Evolutionary conservation across 2,113 vertebrate species (phyloP).

Genomic region (Trochalopteron elliotii): DNA sequence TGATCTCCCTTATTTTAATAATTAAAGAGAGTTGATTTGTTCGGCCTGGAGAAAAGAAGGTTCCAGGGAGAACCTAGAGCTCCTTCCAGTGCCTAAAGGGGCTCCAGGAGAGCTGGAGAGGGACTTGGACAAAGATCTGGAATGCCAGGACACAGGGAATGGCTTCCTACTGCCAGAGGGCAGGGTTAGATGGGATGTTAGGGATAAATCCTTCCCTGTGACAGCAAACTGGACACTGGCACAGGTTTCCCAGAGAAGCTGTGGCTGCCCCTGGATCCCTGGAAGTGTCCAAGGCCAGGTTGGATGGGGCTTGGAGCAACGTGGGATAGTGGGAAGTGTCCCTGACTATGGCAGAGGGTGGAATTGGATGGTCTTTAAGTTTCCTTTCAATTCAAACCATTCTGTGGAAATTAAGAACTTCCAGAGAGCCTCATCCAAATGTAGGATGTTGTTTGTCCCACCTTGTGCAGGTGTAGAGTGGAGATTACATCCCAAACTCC

Average conservation of each 20-base stretch:
- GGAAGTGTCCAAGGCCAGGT: not conserved
- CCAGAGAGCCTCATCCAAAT: not conserved
- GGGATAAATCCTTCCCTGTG: not conserved
- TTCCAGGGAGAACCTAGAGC: not conserved
- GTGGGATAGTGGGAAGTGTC: not conserved
- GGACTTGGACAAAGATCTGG: not conserved
- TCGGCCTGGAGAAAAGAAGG: not conserved
- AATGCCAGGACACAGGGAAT: not conserved
- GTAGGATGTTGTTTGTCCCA: not conserved
- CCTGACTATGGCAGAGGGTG: not conserved
- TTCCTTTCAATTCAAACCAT: not conserved
- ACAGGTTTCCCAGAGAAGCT: not conserved
- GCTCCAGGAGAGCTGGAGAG: not conserved
- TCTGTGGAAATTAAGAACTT: not conserved
- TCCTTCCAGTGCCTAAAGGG: not conserved
- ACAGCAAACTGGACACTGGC: not conserved
- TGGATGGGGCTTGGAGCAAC: not conserved
- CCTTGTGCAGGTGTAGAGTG: not conserved
- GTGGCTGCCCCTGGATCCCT: not conserved
- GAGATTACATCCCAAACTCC: not conserved
- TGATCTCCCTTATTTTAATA: not conserved
- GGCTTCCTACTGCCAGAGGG: not conserved
- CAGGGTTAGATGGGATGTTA: too few species aligned
- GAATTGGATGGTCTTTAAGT: not conserved
- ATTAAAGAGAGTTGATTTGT: not conserved